Percentiles rank a stretch among this genome's conserved stretches.
These are phyloP conservation scores for Stramonita haemastoma DNA, from an alignment of 2,888 invertebrate genomes.

Conservation along the genomic window DNA sequence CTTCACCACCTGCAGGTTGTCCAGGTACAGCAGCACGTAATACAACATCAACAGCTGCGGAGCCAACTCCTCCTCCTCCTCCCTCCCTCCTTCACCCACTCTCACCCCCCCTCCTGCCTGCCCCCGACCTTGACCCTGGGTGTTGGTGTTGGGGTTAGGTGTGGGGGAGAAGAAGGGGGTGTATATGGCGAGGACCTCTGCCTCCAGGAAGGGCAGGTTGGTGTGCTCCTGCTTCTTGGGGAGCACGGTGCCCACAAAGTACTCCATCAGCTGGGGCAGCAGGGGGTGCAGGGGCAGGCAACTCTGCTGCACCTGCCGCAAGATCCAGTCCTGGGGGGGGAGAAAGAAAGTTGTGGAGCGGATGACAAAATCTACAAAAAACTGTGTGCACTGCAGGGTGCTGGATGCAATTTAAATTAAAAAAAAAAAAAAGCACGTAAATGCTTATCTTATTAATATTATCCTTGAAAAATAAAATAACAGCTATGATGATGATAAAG, in stretches of 20 bases:
- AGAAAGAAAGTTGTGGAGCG: neutral
- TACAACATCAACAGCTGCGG: slow-evolving; percentile 93
- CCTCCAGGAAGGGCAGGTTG: slow-evolving; percentile 93
- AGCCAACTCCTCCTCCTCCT: slow-evolving; percentile 80
- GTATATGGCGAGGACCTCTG: slow-evolving; percentile 85
- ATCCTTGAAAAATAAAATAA: too few relatives aligned
- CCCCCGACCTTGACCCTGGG: neutral
- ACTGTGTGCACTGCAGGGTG: too few relatives aligned
- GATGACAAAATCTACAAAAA: too few relatives aligned
- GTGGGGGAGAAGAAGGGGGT: neutral
- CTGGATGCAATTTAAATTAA: too few relatives aligned
- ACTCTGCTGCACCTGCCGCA: slow-evolving; percentile 92
- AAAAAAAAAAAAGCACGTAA: too few relatives aligned
- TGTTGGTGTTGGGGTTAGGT: neutral
- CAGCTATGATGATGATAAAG: too few relatives aligned
- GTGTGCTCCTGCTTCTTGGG: slow-evolving; percentile 83
- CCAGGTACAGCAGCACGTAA: slow-evolving; percentile 94
- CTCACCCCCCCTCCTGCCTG: slow-evolving; percentile 43
- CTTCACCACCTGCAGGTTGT: slow-evolving; percentile 84
- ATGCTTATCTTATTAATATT: too few relatives aligned
- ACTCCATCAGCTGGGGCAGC: slow-evolving; percentile 93
- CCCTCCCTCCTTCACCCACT: neutral
- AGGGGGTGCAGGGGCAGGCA: slow-evolving; percentile 95
- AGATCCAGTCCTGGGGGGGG: slow-evolving; percentile 86
- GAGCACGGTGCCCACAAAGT: slow-evolving; percentile 94